Evolutionary conservation across 1,140 invertebrate species (phyloP).

Genomic region (Octopus sinensis): DNA sequence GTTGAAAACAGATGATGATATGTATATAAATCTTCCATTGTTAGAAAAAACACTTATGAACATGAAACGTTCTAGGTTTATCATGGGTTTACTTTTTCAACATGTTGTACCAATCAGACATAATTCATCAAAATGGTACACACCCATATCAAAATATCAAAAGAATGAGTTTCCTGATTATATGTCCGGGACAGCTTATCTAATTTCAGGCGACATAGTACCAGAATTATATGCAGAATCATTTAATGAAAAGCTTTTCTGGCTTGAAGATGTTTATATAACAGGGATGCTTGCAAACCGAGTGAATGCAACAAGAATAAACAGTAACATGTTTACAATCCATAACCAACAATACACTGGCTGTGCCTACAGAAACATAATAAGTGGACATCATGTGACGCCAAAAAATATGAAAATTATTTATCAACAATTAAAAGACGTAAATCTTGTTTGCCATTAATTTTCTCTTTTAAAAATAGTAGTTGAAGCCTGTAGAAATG

Average conservation of each 20-base stretch:
- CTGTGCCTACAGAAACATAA: slow-evolving; percentile 28
- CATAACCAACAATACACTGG: slow-evolving; percentile 20
- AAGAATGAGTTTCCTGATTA: slow-evolving; percentile 49
- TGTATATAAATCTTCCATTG: slow-evolving; percentile 56
- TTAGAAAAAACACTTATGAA: slow-evolving; percentile 20
- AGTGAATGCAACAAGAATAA: slow-evolving; percentile 24
- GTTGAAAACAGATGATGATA: slow-evolving; percentile 61
- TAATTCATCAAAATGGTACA: slow-evolving; percentile 56
- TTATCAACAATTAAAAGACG: slow-evolving; percentile 26
- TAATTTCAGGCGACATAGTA: slow-evolving; percentile 43
- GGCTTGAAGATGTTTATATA: slow-evolving; percentile 57
- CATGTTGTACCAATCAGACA: slow-evolving; percentile 39
- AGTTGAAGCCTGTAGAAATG: too few species aligned
- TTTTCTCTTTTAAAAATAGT: too few species aligned
- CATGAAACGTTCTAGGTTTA: slow-evolving; percentile 24
- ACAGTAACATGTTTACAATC: slow-evolving; percentile 29
- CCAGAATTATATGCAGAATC: slow-evolving; percentile 42
- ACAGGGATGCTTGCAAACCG: slow-evolving; percentile 46
- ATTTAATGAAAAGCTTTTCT: slow-evolving; percentile 37
- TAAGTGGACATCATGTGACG: slow-evolving; percentile 35
- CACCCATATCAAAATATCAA: slow-evolving; percentile 46
- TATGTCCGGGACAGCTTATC: slow-evolving; percentile 54
- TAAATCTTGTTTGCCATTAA: too few species aligned
- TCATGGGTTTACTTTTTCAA: slow-evolving; percentile 30
- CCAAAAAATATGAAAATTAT: slow-evolving; percentile 31